A percentile compares a stretch with the other conserved stretches of the same genome.
Evolutionary conservation across 2,888 invertebrate genomes (phyloP).

Genomic region (Morpho deidamia): DNA sequence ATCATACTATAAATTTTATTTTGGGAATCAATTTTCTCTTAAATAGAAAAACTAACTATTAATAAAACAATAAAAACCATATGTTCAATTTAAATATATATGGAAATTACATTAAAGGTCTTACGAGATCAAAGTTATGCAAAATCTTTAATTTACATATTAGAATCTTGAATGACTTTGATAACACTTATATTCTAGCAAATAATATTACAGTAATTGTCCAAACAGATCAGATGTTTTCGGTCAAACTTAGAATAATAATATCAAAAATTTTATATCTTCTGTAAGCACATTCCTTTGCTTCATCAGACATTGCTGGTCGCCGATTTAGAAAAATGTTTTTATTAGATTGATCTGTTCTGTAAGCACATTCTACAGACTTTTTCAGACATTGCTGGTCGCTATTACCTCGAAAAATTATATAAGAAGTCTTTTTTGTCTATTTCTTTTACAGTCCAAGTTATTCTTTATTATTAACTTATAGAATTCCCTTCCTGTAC

Average conservation of each 20-base stretch:
- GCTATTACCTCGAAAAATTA: neutral
- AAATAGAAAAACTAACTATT: neutral
- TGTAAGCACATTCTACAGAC: neutral
- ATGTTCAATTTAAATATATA: slow-evolving; percentile 10
- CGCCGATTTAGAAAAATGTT: neutral
- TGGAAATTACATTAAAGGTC: slow-evolving; percentile 22
- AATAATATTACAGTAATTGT: too few relatives aligned
- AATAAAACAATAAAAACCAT: neutral
- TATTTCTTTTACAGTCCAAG: too few relatives aligned
- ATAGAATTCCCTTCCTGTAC: too few relatives aligned
- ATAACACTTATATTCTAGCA: neutral
- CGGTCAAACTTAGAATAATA: too few relatives aligned
- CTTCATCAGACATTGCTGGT: too few relatives aligned
- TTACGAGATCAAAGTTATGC: slow-evolving; percentile 11
- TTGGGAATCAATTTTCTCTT: neutral
- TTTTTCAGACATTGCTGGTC: slow-evolving; percentile 5
- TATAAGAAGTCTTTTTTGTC: too few relatives aligned
- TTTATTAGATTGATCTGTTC: slow-evolving; percentile 5
- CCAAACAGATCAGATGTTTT: slow-evolving; percentile 1
- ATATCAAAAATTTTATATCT: too few relatives aligned
- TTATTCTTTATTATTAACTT: too few relatives aligned
- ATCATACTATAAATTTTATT: too few relatives aligned
- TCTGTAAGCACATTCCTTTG: too few relatives aligned
- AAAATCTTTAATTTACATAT: neutral
- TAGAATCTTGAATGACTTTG: neutral